A percentile compares a stretch with the other conserved stretches of the same genome.
Conservation (phyloP, 2,113 vertebrate genomes). For the Pimephales promelas region DNA sequence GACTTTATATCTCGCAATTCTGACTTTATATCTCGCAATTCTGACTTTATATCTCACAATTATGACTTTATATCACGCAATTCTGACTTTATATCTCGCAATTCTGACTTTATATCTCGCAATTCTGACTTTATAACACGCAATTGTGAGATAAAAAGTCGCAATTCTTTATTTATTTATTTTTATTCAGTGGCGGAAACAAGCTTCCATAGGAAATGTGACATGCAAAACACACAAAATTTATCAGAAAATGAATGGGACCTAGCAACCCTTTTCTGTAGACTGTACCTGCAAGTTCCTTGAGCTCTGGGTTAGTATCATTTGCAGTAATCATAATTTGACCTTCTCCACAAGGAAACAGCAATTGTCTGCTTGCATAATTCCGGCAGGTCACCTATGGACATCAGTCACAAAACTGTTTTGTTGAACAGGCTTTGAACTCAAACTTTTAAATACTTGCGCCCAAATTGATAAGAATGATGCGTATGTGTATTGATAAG, state of each 20-base stretch:
- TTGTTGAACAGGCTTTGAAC: not conserved
- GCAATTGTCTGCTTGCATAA: slow-evolving; percentile 78
- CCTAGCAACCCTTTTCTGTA: not conserved
- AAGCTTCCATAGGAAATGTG: too few species aligned
- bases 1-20: too few species aligned
- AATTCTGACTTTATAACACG: too few species aligned
- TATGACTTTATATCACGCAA: too few species aligned
- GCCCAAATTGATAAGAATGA: not conserved
- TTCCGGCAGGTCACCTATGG: slow-evolving; percentile 83
- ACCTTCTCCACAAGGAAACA: slow-evolving; percentile 42
- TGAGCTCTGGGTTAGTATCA: slow-evolving; percentile 15
- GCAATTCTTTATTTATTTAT: too few species aligned
- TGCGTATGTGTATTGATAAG: not conserved
- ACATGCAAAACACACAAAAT: slow-evolving; percentile 25
- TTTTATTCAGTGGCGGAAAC: too few species aligned
- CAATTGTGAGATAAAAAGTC: too few species aligned
- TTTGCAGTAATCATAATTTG: not conserved
- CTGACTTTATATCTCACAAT: too few species aligned
- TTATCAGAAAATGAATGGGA: not conserved
- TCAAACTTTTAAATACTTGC: not conserved
- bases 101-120: too few species aligned
- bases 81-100: too few species aligned
- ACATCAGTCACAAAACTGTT: slow-evolving; percentile 42
- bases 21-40: too few species aligned
- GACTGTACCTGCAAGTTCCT: slow-evolving; percentile 35